Base-by-base conservation (phyloP, 2,113 vertebrate genomes). In the Mustelus asterias region DNA sequence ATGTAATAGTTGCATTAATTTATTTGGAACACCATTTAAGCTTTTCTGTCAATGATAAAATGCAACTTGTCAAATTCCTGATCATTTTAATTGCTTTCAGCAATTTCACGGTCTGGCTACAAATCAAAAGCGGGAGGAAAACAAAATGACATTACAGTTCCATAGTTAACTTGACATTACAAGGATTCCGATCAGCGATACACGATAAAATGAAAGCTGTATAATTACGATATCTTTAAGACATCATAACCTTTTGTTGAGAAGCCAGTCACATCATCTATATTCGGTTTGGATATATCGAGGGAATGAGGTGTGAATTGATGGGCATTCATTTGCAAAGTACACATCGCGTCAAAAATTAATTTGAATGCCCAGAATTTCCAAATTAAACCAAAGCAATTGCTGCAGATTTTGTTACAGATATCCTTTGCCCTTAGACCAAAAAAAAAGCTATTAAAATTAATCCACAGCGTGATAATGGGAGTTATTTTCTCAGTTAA, bases 71-170 rank as follows among this genome's bases (percentile, higher is more conserved):
- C 41, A 95, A 69, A 67, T 76, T 54, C 26, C 67, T 95, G 24
- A 95, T 95, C 24, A 76, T 95, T 72, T 95, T 95, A 95, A 95
- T 70, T 95, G 94, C 93, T 44, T 69, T 69, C 41, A 95, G 70
- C 37, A 70, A 95, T 95, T 95, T 70, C 41, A 95, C 44, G 69
- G 94, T 37, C 69, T 95, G 24, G 69, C 24, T 95, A 26, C 70
- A 63, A 63, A 95, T 72, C 69, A 72, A 95, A 72, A 95, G 10
- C 22, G 9, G 90, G 29, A 69, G 44, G 22, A 26, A 70, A 60
- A 94, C 67, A 70, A 94, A 69, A 44, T 72, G 18, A 26, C 65
- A 94, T 67, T 69, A 26, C 65, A 48, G 20, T 67, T 76, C 54
- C 88, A 76, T n/a, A 54, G 37, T 54, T 44, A 76, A 70, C n/a